These are phyloP conservation scores for Melanotaenia trifasciata DNA, from an alignment of 2,797 vertebrate species.

Conservation along the genomic window DNA sequence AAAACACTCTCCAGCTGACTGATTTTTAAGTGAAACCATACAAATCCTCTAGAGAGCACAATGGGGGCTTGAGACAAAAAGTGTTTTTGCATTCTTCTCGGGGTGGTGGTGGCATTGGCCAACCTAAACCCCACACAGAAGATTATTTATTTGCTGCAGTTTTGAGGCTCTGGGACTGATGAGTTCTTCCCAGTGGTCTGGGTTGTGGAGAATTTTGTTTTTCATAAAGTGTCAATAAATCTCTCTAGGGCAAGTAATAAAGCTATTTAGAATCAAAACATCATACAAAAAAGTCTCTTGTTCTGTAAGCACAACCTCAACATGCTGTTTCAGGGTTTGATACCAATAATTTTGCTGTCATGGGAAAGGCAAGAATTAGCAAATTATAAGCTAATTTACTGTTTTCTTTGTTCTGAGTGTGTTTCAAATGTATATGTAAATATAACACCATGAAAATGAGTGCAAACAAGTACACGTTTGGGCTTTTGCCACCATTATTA, in stretches of 20 bases:
- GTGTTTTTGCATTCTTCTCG: slow-evolving; percentile 70
- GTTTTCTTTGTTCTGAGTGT: slow-evolving; percentile 31
- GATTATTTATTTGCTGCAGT: slow-evolving; percentile 69
- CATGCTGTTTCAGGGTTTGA: slow-evolving; percentile 50
- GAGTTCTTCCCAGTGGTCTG: slow-evolving; percentile 80
- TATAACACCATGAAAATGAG: not conserved
- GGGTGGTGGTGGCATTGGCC: slow-evolving; percentile 61
- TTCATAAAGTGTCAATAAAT: slow-evolving; percentile 79
- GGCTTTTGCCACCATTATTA: slow-evolving; percentile 16
- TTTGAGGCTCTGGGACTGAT: slow-evolving; percentile 66
- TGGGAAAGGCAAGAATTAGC: slow-evolving; percentile 36
- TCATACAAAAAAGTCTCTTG: slow-evolving; percentile 42
- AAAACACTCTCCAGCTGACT: slow-evolving; percentile 45
- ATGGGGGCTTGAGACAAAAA: slow-evolving; percentile 56
- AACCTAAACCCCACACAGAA: slow-evolving; percentile 73
- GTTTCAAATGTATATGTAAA: slow-evolving; percentile 22
- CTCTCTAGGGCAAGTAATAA: slow-evolving; percentile 72
- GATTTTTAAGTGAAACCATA: slow-evolving; percentile 72
- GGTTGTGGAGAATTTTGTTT: slow-evolving; percentile 76
- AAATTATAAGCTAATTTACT: slow-evolving; percentile 40
- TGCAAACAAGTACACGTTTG: slow-evolving; percentile 6
- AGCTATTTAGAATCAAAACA: slow-evolving; percentile 76
- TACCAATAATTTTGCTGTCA: slow-evolving; percentile 52
- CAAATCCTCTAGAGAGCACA: slow-evolving; percentile 62
- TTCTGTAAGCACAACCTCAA: slow-evolving; percentile 42